Base-by-base conservation (phyloP, 2,797 vertebrate species). In the Scleropages formosus region DNA sequence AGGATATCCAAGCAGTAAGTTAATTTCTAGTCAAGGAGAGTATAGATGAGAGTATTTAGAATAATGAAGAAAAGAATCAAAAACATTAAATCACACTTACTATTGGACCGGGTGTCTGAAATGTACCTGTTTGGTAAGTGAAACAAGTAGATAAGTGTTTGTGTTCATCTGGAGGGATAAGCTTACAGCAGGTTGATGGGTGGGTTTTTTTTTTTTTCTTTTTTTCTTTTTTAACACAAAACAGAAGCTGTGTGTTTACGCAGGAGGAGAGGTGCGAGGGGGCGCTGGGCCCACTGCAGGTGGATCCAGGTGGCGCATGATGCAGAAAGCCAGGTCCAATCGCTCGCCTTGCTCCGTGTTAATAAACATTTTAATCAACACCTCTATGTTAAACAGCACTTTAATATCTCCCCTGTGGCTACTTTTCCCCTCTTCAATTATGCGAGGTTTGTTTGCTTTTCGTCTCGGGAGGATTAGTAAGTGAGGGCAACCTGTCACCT, bases 321-420 rank as follows among this genome's bases (percentile, higher is more conserved):
- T 70, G 83, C 73, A 72, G 82, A 80, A 83, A 72, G 82, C 82
- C 83, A 74, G 80, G 86, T 86, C 81, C 85, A 79, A 74, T 89
- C 89, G 91, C 90, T 87, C 89, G 84, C 83, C 84, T 76, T 4
- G 78, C 80, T 79, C 71, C 0, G 85, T 83, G 88, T 88, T 92
- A 89, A 93, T 91, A 84, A 92, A 92, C 85, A 89, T 91, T 93
- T 92, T 92, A 91, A 93, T 93, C 84, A 88, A 83, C 81, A 73
- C 69, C 83, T 74, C 76, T 56, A 65, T 76, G 81, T 83, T 82
- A 83, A 82, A 83, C 64, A 79, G 72, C 0, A 61, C 77, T 62
- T 77, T 80, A 76, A 75, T 73, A 70, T 66, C 44, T 64, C 63
- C 64, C 77, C 61, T 8, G 58, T 73, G 31, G 59, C 76, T 46